A percentile compares a stretch with the other conserved stretches of the same genome.
Evolutionary conservation across 2,113 vertebrate species (phyloP).

Genomic region (Murina feae): DNA sequence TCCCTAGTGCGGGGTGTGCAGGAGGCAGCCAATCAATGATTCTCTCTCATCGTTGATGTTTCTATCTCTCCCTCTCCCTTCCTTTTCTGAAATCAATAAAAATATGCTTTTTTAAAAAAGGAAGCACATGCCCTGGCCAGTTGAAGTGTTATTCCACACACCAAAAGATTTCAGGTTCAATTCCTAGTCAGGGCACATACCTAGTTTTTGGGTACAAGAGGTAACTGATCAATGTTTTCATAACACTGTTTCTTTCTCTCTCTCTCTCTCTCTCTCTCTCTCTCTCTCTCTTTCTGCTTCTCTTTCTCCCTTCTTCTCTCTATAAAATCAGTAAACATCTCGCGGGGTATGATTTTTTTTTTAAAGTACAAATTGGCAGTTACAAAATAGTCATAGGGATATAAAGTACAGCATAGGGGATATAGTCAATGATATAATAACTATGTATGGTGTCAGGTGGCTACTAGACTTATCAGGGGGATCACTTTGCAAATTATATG

Average conservation of each 20-base stretch:
- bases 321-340: background rate
- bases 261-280: too few relatives aligned
- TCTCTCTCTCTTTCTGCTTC: background rate
- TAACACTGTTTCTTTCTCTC: background rate
- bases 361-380: background rate
- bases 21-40: too few relatives aligned
- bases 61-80: too few relatives aligned
- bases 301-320: background rate
- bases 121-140: too few relatives aligned
- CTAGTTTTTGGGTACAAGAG: background rate
- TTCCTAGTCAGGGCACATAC: background rate
- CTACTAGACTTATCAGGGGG: background rate
- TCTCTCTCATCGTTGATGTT: too few relatives aligned
- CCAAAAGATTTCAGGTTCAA: background rate
- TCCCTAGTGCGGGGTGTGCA: too few relatives aligned
- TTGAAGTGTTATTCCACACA: too few relatives aligned
- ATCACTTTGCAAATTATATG: background rate
- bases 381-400: background rate
- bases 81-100: too few relatives aligned
- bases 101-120: too few relatives aligned
- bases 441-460: background rate
- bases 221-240: background rate
- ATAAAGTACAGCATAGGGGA: background rate
- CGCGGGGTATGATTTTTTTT: background rate
- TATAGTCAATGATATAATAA: background rate